Evolutionary conservation across 2,113 vertebrate genomes (phyloP).

Genomic region (Aptenodytes patagonicus): DNA sequence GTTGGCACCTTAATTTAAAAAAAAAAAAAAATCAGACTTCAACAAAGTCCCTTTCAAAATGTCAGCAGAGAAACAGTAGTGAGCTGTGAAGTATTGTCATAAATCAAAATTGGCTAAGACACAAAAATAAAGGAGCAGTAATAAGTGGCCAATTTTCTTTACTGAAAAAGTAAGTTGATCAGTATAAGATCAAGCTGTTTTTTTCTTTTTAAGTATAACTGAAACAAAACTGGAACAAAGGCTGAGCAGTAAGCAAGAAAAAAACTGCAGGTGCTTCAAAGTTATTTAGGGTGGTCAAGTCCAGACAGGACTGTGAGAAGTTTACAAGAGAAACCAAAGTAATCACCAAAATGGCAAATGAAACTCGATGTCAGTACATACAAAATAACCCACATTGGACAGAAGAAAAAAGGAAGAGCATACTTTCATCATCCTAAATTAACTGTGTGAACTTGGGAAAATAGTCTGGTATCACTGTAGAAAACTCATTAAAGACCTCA

Average conservation of each 20-base stretch:
- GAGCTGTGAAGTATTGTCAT: neutral
- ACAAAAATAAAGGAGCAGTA: neutral
- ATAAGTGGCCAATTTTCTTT: neutral
- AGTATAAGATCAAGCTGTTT: neutral
- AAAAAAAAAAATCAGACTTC: neutral
- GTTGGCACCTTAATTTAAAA: neutral
- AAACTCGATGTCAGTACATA: neutral
- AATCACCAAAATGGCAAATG: constrained; percentile 18
- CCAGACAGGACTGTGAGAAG: constrained; percentile 26
- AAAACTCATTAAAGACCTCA: constrained; percentile 58
- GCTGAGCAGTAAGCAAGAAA: neutral
- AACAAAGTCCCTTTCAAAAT: neutral
- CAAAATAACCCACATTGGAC: constrained; percentile 37
- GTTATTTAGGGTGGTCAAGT: constrained; percentile 30
- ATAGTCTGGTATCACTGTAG: constrained; percentile 53
- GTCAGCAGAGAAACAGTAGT: neutral
- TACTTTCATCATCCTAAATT: constrained; percentile 61
- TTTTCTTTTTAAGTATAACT: neutral
- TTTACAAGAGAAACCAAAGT: constrained; percentile 38
- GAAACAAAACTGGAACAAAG: neutral
- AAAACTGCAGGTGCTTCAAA: constrained; percentile 24
- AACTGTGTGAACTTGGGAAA: constrained; percentile 30
- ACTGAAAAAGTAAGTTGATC: neutral
- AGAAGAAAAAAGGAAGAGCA: constrained; percentile 31
- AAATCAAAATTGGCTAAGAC: neutral